Base-by-base conservation (phyloP, 2,113 vertebrate species). In the Rhabdornis inornatus region DNA sequence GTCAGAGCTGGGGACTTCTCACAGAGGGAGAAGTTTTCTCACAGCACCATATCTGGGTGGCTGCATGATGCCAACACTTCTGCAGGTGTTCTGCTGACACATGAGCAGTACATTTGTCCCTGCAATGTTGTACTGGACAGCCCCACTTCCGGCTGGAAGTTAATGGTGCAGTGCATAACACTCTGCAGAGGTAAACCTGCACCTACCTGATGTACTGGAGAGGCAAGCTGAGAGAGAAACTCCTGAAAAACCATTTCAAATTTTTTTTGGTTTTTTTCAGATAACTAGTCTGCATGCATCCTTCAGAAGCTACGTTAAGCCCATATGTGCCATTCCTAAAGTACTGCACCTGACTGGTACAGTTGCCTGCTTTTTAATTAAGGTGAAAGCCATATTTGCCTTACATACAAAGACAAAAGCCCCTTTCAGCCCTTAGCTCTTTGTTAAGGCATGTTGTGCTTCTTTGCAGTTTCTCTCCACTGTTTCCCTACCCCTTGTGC, bases 31-130 rank as follows among this genome's bases (percentile, higher is more conserved):
- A 16, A n/a, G 19, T 21, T 63, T 42, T 23, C 37, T 35, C 3
- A 20, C 66, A 47, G 49, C 0, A 0, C 63, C 6, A 24, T 23
- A 42, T 22, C 79, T 50, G 61, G 21, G 57, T 14, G 69, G 13
- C 68, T 72, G 37, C 0, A 0, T 8, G 33, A 9, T 47, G 79
- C 75, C 42, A 63, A 40, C 49, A 14, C 52, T 45, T 31, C 50
- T 47, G 69, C 1, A 2, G 61, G 39, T 61, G 10, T 11, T 35
- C 59, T 7, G 9, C 1, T 0, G 50, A 40, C 50, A 35, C 0
- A 0, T 69, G 20, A 50, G 68, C 42, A 13, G 31, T 24, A 12
- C 30, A 1, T 35, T 68, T 4, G 5, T 69, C 23, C 45, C 52
- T n/a, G 31, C 37, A 65, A 53, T 57, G 64, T 56, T 40, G 40